Evolutionary conservation across 1,140 invertebrate species (phyloP), one percentile per base, ranked within the genome.

Genomic region (Helicoverpa zea): DNA sequence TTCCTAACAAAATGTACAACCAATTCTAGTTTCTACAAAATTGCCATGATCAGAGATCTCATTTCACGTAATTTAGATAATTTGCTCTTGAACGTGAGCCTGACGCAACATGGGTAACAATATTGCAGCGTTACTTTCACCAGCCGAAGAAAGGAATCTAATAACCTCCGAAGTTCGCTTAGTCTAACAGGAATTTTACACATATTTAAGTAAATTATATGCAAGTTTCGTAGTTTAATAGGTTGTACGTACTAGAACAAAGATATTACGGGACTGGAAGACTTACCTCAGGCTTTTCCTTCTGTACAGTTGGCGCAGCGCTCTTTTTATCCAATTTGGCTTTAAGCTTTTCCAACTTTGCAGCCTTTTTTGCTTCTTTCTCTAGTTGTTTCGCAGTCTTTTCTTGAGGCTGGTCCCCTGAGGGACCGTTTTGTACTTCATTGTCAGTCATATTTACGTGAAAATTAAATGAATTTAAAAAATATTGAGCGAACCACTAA

Each of bases 331-430:
- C 97, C 89, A 98, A 96, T 90, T 99, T 99, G 75, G 98, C 97
- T 91, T 98, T 97, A 59, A 99, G 97, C 94, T 99, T 99, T 83
- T 98, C 98, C 80, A 98, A 95, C 91, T 99, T 99, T 0, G 98
- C 98, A 54, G 97, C 96, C 89, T 98, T 98, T 81, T 98, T 97
- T 0, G 97, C 98, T 94, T 99, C 98, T 90, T 98, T 99, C 91
- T 98, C 97, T 52, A 98, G 91, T 90, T 99, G 98, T 91, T 98
- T 98, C 0, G 97, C 97, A 16, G 97, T 97, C 95, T 98, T 98
- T 68, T 96, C 96, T 81, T 96, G 96, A 2, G 89, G 94, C 49
- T 94, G 93, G 59, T 92, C 94, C 23, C 85, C 92, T 58, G 89
- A 64, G n/a, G 83, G 63, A 79, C 78, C 87, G 81, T 90, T 92